Base-by-base conservation (phyloP, 37 sponge, comb jelly and placozoan genomes). In the Crambe crambe region DNA sequence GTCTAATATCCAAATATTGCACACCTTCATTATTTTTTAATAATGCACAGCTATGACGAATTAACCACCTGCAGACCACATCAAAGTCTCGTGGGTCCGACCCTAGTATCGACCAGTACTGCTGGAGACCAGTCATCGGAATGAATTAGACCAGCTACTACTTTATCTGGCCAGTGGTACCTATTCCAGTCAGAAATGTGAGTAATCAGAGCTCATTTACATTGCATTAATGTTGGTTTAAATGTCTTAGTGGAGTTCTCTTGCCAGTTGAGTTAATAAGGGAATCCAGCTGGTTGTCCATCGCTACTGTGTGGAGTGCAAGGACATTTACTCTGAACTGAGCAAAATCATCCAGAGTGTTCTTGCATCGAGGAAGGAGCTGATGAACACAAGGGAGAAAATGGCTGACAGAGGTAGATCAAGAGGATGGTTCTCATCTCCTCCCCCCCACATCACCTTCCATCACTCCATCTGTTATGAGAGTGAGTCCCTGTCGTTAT, bases 301-400 rank as follows among this genome's bases (percentile, higher is more conserved):
- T 42, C 72, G 80, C 37, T 96, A 96, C 89, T 87, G 87, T 26
- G 44, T 73, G 21, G 91, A 90, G 42, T 94, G 97, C 76, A 90
- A 89, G 82, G 39, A 74, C 25, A 83, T 91, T 23, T 96, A 90
- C 69, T 67, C 64, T 0, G 93, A 88, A 57, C 80, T 95, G 59
- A 95, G 95, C 72, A 95, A 85, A 66, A 74, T 92, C 47, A 91
- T 95, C 29, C 88, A 88, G 76, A 77, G 80, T 39, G 90, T 95
- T 30, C 75, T 91, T 35, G 92, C 89, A 27, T 95, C 89, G 0
- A 80, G 95, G 22, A 85, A 74, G 72, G 95, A 95, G 78, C 75
- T 95, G 26, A 78, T 89, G 8, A 80, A 62, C 83, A 79, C 74
- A 91, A 92, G 66, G 22, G 81, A 22, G 84, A n/a, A 86, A 68